phyloP scores from a whole-genome alignment of 2,113 vertebrate genomes.

The Puntigrus tetrazona region DNA sequence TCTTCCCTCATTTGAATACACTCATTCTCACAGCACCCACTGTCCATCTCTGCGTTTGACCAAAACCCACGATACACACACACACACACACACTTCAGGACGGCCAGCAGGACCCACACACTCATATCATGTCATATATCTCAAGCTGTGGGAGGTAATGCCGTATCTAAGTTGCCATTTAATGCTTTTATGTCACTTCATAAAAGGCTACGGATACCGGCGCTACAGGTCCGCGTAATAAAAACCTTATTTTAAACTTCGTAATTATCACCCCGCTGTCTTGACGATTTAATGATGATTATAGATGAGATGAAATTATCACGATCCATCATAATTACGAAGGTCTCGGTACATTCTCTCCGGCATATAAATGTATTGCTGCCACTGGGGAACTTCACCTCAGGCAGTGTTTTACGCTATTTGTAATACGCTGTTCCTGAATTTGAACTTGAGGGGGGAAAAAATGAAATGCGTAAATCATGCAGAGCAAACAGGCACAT shows the following conservation, averaged over 20 bases:
- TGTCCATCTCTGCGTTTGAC: background rate
- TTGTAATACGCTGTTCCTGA: background rate
- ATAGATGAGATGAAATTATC: constrained; percentile 39
- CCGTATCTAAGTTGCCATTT: background rate
- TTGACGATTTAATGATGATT: constrained; percentile 39
- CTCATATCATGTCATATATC: background rate
- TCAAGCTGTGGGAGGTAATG: background rate
- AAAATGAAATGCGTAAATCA: background rate
- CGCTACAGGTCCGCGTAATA: constrained; percentile 18
- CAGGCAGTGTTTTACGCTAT: background rate
- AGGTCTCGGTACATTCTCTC: background rate
- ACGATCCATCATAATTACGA: constrained; percentile 41
- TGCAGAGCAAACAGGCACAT: background rate
- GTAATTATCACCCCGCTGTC: constrained; percentile 17
- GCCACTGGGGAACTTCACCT: background rate
- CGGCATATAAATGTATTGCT: constrained; percentile 4
- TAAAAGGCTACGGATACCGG: background rate
- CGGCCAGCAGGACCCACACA: constrained; percentile 29
- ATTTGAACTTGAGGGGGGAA: background rate
- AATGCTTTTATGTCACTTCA: background rate
- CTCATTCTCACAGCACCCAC: too few species aligned
- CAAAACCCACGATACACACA: too few species aligned
- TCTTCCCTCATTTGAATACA: too few species aligned
- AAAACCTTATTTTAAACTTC: constrained; percentile 41
- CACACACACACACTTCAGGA: constrained; percentile 40